Percentiles rank a stretch among this genome's conserved stretches.
Evolutionary conservation across 2,113 vertebrate genomes (phyloP).

Genomic region (Scytalopus superciliaris): DNA sequence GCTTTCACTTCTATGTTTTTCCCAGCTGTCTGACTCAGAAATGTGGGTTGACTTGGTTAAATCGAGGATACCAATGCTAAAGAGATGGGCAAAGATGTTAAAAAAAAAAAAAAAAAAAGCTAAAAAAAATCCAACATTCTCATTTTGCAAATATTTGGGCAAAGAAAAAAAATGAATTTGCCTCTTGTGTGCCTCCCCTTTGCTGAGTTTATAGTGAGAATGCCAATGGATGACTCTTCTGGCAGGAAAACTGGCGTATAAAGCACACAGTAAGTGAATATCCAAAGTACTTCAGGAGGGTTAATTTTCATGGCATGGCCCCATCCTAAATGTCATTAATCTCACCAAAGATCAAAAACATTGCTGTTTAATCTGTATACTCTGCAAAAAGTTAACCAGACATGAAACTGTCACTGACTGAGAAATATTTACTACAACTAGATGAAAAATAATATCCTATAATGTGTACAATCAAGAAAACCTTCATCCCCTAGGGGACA

Average conservation of each 20-base stretch:
- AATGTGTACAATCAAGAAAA: slow-evolving; percentile 3
- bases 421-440: slow-evolving; percentile 39
- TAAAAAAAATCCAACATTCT: neutral
- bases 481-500: neutral
- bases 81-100: neutral
- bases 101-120: neutral
- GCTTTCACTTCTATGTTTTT: slow-evolving; percentile 28
- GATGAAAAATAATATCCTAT: slow-evolving; percentile 29
- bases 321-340: neutral
- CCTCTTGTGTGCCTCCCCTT: neutral
- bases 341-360: slow-evolving; percentile 7
- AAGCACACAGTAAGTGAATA: neutral
- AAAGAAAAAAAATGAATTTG: neutral
- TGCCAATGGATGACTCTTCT: neutral
- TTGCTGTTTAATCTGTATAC: neutral
- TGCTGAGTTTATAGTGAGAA: neutral
- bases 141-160: slow-evolving; percentile 4
- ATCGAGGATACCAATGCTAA: neutral
- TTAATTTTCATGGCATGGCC: neutral
- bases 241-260: neutral
- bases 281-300: neutral
- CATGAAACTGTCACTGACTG: neutral
- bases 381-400: slow-evolving; percentile 15
- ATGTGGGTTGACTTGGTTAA: neutral
- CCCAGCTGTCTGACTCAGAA: slow-evolving; percentile 31